Percentiles rank a stretch among this genome's conserved stretches.
Evolutionary conservation across 2,113 vertebrate genomes (phyloP).

Genomic region (Variabilichromis moorii): DNA sequence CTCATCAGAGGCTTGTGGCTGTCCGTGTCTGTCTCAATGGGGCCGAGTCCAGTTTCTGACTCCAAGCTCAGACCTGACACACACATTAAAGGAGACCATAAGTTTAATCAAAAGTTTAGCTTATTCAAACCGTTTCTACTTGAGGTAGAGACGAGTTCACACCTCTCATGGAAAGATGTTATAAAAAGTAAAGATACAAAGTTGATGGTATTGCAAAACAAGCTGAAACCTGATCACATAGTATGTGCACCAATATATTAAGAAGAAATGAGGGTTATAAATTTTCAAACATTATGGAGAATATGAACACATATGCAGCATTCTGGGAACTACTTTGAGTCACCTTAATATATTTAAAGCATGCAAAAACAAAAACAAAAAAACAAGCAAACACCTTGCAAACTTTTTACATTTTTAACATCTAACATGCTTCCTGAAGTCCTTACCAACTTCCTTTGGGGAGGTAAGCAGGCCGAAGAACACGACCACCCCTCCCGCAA

Average conservation of each 20-base stretch:
- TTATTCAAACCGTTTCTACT: not conserved
- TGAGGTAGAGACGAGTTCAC: not conserved
- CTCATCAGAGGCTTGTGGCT: conserved; percentile 84
- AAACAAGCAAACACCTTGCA: not conserved
- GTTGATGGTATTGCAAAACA: not conserved
- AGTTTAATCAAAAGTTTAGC: not conserved
- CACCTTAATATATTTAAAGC: not conserved
- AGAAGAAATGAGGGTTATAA: too few species aligned
- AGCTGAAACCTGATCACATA: not conserved
- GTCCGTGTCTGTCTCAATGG: conserved; percentile 77
- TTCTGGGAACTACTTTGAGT: not conserved
- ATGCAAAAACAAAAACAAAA: not conserved
- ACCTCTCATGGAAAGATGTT: not conserved
- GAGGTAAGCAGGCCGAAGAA: conserved; percentile 92
- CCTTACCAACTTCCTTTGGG: conserved; percentile 91
- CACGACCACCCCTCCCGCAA: conserved; percentile 89
- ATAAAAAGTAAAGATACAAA: not conserved
- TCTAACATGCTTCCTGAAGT: not conserved
- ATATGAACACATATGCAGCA: not conserved
- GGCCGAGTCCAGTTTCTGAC: conserved; percentile 42
- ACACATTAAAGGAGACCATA: not conserved
- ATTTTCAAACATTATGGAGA: not conserved
- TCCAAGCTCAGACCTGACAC: conserved; percentile 58
- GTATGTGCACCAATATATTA: too few species aligned
- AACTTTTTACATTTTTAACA: fast-evolving